Evolutionary conservation across 2,888 invertebrate genomes (phyloP).

Genomic region (Drepana falcataria): DNA sequence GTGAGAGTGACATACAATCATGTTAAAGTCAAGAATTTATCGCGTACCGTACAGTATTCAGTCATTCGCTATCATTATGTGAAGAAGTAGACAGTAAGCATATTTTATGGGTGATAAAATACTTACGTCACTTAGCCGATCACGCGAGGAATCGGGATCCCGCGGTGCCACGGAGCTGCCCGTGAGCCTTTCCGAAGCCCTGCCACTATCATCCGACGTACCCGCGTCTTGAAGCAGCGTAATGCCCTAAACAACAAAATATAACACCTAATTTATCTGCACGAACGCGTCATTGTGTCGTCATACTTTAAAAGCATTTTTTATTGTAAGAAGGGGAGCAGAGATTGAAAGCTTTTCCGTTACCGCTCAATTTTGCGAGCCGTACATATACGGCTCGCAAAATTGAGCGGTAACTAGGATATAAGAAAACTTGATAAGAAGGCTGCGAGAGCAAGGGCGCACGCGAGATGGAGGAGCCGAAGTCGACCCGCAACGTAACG

Average conservation of each 20-base stretch:
- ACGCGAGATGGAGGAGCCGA: constrained; percentile 51
- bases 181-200: constrained; percentile 89
- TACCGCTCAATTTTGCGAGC: too few species aligned
- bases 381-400: constrained; percentile 56
- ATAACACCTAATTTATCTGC: constrained; percentile 27
- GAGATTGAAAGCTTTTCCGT: constrained; percentile 50
- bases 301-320: constrained; percentile 53
- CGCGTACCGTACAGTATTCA: not conserved
- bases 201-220: constrained; percentile 90
- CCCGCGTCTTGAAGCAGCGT: constrained; percentile 87
- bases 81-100: constrained; percentile 11
- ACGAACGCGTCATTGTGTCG: constrained; percentile 34
- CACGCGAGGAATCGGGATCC: constrained; percentile 89
- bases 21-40: not conserved
- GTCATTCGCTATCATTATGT: not conserved
- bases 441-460: constrained; percentile 49
- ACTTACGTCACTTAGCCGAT: constrained; percentile 92
- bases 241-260: constrained; percentile 81
- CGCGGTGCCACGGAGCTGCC: constrained; percentile 86
- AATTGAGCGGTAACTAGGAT: constrained; percentile 72
- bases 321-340: constrained; percentile 47
- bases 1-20: not conserved
- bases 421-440: constrained; percentile 73
- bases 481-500: constrained; percentile 65
- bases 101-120: constrained; percentile 17